phyloP scores from a whole-genome alignment of 2,113 vertebrate species.

The Centropus bengalensis region DNA sequence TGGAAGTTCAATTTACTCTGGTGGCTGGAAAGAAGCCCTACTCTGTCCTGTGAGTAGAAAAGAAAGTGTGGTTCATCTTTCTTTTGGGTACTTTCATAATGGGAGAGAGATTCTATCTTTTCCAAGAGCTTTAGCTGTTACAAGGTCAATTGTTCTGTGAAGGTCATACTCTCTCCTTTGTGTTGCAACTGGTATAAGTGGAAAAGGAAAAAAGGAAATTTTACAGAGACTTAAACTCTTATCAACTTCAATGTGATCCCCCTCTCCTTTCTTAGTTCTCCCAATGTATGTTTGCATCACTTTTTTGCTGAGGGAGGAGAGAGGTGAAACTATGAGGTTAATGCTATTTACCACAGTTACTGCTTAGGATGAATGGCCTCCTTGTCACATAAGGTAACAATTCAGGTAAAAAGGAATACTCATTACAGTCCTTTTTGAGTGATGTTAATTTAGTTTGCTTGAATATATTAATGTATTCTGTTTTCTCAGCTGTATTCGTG shows the following conservation, averaged over 20 bases:
- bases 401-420: neutral
- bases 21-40: neutral
- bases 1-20: conserved; percentile 10
- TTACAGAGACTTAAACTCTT: neutral
- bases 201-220: neutral
- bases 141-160: neutral
- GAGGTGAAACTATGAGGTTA: neutral
- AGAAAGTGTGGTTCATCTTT: neutral
- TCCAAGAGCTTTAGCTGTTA: neutral
- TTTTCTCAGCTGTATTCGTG: neutral
- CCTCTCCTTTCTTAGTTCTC: neutral
- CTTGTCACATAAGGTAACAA: neutral
- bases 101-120: neutral
- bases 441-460: neutral
- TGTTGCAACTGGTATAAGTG: neutral
- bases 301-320: neutral
- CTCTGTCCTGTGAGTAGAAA: neutral
- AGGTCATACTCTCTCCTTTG: neutral
- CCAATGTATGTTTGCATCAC: neutral
- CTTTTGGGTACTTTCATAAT: neutral
- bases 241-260: neutral
- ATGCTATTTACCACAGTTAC: neutral
- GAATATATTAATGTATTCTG: neutral
- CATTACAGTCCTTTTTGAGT: neutral
- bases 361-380: neutral